Evolutionary conservation across 1,140 invertebrate genomes (phyloP), one percentile per base, ranked within the genome.

Genomic region (Mya arenaria): DNA sequence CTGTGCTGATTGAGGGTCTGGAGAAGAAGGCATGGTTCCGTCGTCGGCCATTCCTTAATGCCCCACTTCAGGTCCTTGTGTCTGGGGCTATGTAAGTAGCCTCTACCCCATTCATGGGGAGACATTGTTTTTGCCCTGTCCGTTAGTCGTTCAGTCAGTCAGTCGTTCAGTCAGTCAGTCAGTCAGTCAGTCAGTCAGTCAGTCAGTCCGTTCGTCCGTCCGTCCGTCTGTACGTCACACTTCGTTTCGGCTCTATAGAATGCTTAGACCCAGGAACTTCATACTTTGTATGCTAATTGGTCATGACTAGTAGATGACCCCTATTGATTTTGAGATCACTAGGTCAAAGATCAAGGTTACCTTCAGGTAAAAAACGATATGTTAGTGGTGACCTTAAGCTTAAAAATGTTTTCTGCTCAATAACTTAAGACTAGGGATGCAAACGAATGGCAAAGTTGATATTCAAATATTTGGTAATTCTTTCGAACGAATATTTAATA

Each of bases 21-120:
- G 93, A 94, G 80, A 92, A 90, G 73, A 89, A 81, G 3, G 88
- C 92, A 0, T 96, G 95, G 94, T 96, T 97, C 94, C 94, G 95
- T 82, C 94, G 94, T 63, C 85, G 88, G 44, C 86, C 72, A 55
- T 83, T 58, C 71, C 34, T 90, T 80, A 91, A 90, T 92, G 87
- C 89, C 86, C 94, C 71, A 88, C 87, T 91, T 63, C 94, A 86
- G 90, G 92, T 91, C 88, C 89, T 87, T 89, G 92, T 89, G 75
- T 94, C 82, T 91, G 94, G 92, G 88, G 91, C 73, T 74, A 91
- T 83, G 88, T 94, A 84, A 91, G 93, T 90, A 69, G 32, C 10
- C 19, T 25, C n/a, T 39, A 23, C 39, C 19, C 25, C 8, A 32
- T 32, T 58, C n/a, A 30, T 56, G 6, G 32, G 58, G 19, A 17